Evolutionary conservation across 2,797 vertebrate species (phyloP), one percentile per base, ranked within the genome.

Genomic region (Sardinella longiceps): DNA sequence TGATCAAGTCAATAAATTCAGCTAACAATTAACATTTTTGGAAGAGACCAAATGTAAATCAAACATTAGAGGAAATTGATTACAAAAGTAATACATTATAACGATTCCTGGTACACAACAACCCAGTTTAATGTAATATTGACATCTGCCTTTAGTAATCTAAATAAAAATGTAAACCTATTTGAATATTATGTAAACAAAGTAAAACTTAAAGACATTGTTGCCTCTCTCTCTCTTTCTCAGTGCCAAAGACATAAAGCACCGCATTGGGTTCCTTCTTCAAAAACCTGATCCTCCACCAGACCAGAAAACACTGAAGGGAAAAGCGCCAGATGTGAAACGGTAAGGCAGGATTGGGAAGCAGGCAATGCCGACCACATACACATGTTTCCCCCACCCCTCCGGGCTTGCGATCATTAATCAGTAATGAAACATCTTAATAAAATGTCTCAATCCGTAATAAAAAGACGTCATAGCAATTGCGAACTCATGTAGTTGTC

Each of bases 221-320:
- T 58, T 58, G 20, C 6, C 23, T 25, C 23, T 70, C 10, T 70
- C 10, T 14, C 20, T 70, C 25, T 84, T 58, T 56, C 23, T 85
- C 94, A 98, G 98, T 43, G 97, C 97, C 84, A 99, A 98, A 94
- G 97, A 97, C 85, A 98, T 98, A 94, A 99, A 98, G 88, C 96
- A 98, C 89, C 96, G 97, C 81, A 94, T 99, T 28, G 97, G 96
- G 46, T 96, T 97, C 89, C 90, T 99, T 82, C 95, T 99, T 80
- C 97, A 98, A 90, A 99, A 97, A 91, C 93, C 97, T 3, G 97
- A 98, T 43, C 82, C 89, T 3, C 93, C 93, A 14, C 92, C 93
- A 7, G 96, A 97, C 82, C 95, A 95, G 12, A 94, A 93, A 86
- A 90, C 90, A 46, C 87, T 85, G 10, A 92, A 93, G 88, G 96